phyloP scores from a whole-genome alignment of 2,797 vertebrate genomes.

The Pipistrellus pygmaeus region DNA sequence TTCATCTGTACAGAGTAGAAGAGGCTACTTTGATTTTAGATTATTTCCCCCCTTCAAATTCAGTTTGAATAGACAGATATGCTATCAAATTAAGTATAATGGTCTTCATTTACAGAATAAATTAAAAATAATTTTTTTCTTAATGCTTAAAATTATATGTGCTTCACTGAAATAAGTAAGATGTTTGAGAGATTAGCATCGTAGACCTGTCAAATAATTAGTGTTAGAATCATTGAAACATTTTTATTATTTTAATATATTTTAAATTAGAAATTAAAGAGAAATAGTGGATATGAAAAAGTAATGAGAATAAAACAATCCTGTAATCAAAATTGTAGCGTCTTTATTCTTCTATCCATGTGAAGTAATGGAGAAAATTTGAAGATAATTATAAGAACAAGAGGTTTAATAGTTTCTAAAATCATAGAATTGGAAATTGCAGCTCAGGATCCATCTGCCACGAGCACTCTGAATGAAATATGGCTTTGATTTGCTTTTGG shows the following conservation, averaged over 20 bases:
- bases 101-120: conserved; percentile 74
- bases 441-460: conserved; percentile 62
- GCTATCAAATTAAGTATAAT: conserved; percentile 76
- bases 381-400: conserved; percentile 82
- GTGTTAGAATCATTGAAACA: conserved; percentile 66
- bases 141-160: conserved; percentile 71
- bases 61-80: conserved; percentile 46
- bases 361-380: conserved; percentile 80
- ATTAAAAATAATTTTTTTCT: conserved; percentile 77
- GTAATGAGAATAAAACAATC: conserved; percentile 81
- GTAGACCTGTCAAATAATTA: conserved; percentile 81
- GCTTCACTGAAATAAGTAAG: conserved; percentile 78
- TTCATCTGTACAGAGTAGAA: not conserved
- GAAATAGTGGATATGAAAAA: conserved; percentile 74
- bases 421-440: conserved; percentile 75
- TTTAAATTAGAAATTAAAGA: conserved; percentile 82
- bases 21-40: conserved; percentile 32
- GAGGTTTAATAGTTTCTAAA: conserved; percentile 81
- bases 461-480: conserved; percentile 71
- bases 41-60: conserved; percentile 44
- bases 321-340: conserved; percentile 79
- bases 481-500: conserved; percentile 66
- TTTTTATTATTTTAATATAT: conserved; percentile 78
- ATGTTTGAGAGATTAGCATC: conserved; percentile 73
- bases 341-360: conserved; percentile 77